A percentile compares a stretch with the other conserved stretches of the same genome.
Evolutionary conservation across 2,797 vertebrate genomes (phyloP).

Genomic region (Sebastes ruberrimus): DNA sequence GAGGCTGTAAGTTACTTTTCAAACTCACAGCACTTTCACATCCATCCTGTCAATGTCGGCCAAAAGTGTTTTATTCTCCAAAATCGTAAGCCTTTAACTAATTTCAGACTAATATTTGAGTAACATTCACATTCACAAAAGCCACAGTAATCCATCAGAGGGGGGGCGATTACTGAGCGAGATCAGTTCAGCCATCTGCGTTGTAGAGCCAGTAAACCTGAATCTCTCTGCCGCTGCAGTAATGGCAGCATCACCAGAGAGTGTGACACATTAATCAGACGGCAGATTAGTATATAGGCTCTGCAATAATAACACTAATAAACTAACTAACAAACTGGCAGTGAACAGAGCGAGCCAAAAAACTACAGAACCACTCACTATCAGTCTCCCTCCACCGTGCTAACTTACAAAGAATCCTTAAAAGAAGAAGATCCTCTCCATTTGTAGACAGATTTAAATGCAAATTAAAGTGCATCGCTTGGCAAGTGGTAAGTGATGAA

Average conservation of each 20-base stretch:
- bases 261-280: slow-evolving; percentile 1
- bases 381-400: neutral
- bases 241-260: neutral
- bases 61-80: neutral
- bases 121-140: neutral
- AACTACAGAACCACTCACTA: neutral
- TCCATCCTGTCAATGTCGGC: neutral
- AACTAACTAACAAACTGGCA: neutral
- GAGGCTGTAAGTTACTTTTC: neutral
- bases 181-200: neutral
- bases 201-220: neutral
- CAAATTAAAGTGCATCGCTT: slow-evolving; percentile 59
- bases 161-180: neutral
- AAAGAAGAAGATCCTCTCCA: slow-evolving; percentile 18
- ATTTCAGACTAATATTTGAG: neutral
- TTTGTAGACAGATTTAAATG: slow-evolving; percentile 54
- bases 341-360: neutral
- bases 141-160: neutral
- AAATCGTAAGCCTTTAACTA: neutral
- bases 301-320: neutral
- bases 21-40: neutral
- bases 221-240: neutral
- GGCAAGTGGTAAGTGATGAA: slow-evolving; percentile 50
- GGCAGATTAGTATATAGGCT: neutral
- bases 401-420: slow-evolving; percentile 29